Percentiles rank a stretch among this genome's conserved stretches.
phyloP scores from a whole-genome alignment of 2,113 vertebrate species.

The cattle (Bos taurus) region DNA sequence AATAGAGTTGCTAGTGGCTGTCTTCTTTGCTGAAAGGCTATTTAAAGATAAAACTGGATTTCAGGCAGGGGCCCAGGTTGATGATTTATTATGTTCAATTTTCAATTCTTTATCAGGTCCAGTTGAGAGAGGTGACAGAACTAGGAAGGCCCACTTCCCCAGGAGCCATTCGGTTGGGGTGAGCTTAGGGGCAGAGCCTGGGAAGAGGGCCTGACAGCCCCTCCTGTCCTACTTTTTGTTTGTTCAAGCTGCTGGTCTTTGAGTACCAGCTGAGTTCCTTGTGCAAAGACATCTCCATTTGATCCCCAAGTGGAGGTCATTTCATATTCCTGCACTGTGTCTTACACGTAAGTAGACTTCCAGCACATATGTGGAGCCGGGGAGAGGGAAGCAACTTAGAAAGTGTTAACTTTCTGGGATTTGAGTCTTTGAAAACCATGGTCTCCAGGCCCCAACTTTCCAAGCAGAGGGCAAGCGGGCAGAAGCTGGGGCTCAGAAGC shows the following conservation, averaged over 20 bases:
- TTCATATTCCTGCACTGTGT: neutral
- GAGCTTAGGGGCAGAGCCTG: neutral
- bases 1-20: neutral
- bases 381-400: neutral
- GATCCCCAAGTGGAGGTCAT: neutral
- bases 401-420: neutral
- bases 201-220: neutral
- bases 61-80: neutral
- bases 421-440: slow-evolving; percentile 6
- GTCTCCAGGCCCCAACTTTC: neutral
- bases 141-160: neutral
- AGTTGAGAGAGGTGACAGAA: neutral
- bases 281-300: slow-evolving; percentile 16
- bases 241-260: slow-evolving; percentile 6
- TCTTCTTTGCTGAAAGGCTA: slow-evolving; percentile 24
- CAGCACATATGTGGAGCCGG: neutral
- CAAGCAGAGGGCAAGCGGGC: neutral
- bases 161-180: neutral
- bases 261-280: neutral
- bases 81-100: slow-evolving; percentile 8
- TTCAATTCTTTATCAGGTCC: slow-evolving; percentile 15
- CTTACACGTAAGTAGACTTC: neutral
- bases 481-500: neutral
- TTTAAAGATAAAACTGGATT: slow-evolving; percentile 37
- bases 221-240: slow-evolving; percentile 26